These are phyloP conservation scores for Drosophila kokeensis DNA, from an alignment of 2,888 invertebrate species.

Conservation along the genomic window DNA sequence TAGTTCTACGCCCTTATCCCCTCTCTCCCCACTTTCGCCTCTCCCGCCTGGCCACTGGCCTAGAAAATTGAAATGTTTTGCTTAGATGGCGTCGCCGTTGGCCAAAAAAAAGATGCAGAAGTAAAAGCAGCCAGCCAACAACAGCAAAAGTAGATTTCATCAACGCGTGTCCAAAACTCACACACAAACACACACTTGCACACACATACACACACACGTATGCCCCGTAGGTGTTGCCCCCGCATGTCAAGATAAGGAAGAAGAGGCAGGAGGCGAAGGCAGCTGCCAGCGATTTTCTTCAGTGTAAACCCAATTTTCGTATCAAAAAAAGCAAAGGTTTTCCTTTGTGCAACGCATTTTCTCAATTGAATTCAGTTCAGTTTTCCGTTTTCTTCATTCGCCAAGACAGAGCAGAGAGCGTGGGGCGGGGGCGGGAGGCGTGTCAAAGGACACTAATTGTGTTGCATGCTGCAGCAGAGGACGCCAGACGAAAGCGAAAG, in stretches of 20 bases:
- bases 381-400: slow-evolving; percentile 45
- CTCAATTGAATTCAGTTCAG: slow-evolving; percentile 61
- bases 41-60: slow-evolving; percentile 66
- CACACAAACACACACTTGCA: slow-evolving; percentile 11
- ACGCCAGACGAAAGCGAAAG: slow-evolving; percentile 67
- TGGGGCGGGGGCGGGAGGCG: slow-evolving; percentile 53
- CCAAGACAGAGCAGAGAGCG: slow-evolving; percentile 15
- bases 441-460: slow-evolving; percentile 77
- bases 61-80: slow-evolving; percentile 80
- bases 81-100: slow-evolving; percentile 49
- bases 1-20: slow-evolving; percentile 32
- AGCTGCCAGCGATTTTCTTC: slow-evolving; percentile 70
- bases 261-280: slow-evolving; percentile 33
- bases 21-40: not conserved
- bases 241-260: slow-evolving; percentile 29
- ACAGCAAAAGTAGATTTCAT: slow-evolving; percentile 45
- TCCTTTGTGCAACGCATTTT: slow-evolving; percentile 54
- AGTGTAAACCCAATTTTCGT: slow-evolving; percentile 77
- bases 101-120: slow-evolving; percentile 48
- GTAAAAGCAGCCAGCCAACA: slow-evolving; percentile 1
- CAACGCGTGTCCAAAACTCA: slow-evolving; percentile 52
- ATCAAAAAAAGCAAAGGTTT: slow-evolving; percentile 75
- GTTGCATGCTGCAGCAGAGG: slow-evolving; percentile 40
- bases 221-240: slow-evolving; percentile 75
- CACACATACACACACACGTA: slow-evolving; percentile 44